Conservation (phyloP, 2,797 vertebrate species). For the Sebastes flavidus region DNA sequence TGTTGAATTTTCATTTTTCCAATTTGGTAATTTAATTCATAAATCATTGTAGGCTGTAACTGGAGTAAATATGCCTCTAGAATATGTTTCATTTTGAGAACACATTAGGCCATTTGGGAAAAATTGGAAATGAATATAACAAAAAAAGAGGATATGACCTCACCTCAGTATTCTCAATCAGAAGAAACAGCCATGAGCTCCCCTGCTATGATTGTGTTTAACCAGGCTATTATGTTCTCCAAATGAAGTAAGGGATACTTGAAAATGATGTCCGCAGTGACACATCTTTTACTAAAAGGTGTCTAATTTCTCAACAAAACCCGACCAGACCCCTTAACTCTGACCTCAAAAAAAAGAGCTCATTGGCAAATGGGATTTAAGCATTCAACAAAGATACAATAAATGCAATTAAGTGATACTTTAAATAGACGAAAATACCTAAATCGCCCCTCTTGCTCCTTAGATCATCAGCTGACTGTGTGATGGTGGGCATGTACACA, state of each 20-base stretch:
- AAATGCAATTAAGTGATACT: background rate
- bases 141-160: slow-evolving; percentile 1
- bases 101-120: background rate
- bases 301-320: background rate
- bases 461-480: background rate
- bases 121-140: background rate
- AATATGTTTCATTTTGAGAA: background rate
- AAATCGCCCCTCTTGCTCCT: background rate
- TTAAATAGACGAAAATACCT: background rate
- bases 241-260: background rate
- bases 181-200: background rate
- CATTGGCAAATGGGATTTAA: background rate
- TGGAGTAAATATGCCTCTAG: background rate
- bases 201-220: background rate
- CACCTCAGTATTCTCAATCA: background rate
- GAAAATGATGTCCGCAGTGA: background rate
- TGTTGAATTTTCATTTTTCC: background rate
- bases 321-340: background rate
- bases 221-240: background rate
- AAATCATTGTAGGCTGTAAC: background rate
- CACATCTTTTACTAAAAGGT: background rate
- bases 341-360: background rate
- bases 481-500: no score
- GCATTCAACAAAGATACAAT: background rate
- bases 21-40: background rate